Conservation (phyloP, 2,888 invertebrate genomes). For the Drosophila ezoana region DNA sequence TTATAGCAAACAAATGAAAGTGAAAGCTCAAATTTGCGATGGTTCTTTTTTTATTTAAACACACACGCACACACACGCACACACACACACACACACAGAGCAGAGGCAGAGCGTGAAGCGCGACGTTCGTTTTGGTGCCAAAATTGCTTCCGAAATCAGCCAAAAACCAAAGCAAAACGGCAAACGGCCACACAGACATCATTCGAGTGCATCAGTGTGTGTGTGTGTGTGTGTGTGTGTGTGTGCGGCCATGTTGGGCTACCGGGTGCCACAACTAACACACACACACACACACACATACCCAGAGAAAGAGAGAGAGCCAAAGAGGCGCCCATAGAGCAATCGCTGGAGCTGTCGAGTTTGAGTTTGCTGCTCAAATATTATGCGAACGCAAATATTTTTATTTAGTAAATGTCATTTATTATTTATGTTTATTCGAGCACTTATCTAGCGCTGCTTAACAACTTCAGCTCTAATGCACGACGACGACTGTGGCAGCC, state of each 20-base stretch:
- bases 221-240: conserved; percentile 46
- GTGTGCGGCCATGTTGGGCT: conserved; percentile 59
- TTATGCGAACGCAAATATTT: conserved; percentile 84
- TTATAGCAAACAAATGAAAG: conserved; percentile 80
- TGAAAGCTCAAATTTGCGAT: conserved; percentile 78
- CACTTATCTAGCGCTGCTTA: conserved; percentile 83
- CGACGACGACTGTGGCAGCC: conserved; percentile 34
- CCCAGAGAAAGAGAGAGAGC: conserved; percentile 38
- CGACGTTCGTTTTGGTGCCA: conserved; percentile 72
- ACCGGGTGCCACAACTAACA: conserved; percentile 55
- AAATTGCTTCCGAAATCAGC: conserved; percentile 80
- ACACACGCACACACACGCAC: conserved; percentile 43
- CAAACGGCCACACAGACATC: conserved; percentile 44
- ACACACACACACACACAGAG: conserved; percentile 16
- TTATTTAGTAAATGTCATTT: conserved; percentile 84
- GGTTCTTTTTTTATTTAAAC: conserved; percentile 54
- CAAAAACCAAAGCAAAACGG: conserved; percentile 62
- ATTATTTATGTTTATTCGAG: conserved; percentile 84
- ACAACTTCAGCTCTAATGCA: conserved; percentile 80
- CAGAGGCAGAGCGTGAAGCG: conserved; percentile 39
- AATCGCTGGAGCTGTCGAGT: conserved; percentile 71
- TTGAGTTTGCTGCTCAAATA: conserved; percentile 83
- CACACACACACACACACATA: conserved; percentile 25
- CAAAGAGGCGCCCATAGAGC: conserved; percentile 68
- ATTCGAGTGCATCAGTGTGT: conserved; percentile 21